phyloP scores from a whole-genome alignment of 2,888 invertebrate genomes.

The Eristalis arbustorum region DNA sequence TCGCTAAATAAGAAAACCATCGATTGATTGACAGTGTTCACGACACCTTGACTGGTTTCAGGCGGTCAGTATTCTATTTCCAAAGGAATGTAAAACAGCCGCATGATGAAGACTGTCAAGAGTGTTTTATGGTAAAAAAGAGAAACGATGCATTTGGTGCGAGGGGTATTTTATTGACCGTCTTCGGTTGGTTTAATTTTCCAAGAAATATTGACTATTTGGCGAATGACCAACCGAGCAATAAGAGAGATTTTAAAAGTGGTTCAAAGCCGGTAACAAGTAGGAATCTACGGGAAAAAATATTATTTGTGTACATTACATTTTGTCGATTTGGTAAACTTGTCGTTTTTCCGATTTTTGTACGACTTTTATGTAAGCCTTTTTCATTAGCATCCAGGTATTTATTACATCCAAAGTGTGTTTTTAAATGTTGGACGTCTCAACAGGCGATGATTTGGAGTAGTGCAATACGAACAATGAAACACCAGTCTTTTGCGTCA shows the following conservation, averaged over 20 bases:
- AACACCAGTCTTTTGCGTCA: too few species aligned
- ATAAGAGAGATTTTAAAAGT: too few species aligned
- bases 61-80: neutral
- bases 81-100: neutral
- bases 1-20: neutral
- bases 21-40: conserved; percentile 11
- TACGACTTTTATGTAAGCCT: too few species aligned
- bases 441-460: too few species aligned
- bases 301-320: neutral
- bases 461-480: too few species aligned
- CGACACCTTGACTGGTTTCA: neutral
- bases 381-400: too few species aligned
- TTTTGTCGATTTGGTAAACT: too few species aligned
- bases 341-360: too few species aligned
- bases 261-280: too few species aligned
- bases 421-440: too few species aligned
- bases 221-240: neutral
- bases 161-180: neutral
- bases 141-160: neutral
- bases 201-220: conserved; percentile 6
- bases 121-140: neutral
- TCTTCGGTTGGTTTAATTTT: neutral
- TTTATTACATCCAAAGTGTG: too few species aligned
- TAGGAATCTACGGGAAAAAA: too few species aligned
- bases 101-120: neutral